These are phyloP conservation scores for Cyrtonyx montezumae DNA, from an alignment of 2,113 vertebrate genomes.

Conservation along the genomic window DNA sequence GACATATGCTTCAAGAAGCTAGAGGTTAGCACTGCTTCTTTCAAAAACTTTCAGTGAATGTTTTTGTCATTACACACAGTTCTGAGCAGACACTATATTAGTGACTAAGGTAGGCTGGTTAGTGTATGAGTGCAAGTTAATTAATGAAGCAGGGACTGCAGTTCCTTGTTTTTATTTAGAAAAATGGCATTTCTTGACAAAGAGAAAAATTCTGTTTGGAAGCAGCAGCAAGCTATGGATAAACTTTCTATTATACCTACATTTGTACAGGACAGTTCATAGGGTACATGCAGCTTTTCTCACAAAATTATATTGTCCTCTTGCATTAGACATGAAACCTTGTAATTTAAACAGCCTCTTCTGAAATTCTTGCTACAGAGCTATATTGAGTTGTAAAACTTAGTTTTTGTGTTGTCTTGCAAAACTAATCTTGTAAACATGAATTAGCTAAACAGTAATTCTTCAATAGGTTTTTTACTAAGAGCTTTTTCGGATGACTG, in stretches of 20 bases:
- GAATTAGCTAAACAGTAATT: conserved; percentile 36
- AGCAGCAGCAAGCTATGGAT: neutral
- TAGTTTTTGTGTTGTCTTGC: neutral
- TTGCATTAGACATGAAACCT: neutral
- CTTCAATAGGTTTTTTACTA: conserved; percentile 43
- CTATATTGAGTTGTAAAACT: neutral
- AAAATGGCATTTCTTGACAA: neutral
- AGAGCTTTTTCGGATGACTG: conserved; percentile 32
- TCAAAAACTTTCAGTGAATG: neutral
- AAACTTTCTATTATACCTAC: neutral
- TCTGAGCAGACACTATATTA: conserved; percentile 43
- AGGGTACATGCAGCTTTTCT: neutral
- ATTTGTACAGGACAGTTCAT: neutral
- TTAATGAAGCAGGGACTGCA: neutral
- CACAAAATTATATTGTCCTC: neutral
- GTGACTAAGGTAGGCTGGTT: neutral
- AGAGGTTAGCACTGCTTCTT: conserved; percentile 53
- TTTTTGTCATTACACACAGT: conserved; percentile 31
- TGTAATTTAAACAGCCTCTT: neutral
- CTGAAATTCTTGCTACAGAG: neutral
- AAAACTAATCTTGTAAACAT: conserved; percentile 21
- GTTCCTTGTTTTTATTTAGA: conserved; percentile 11
- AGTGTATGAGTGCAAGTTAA: neutral
- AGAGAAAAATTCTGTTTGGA: neutral
- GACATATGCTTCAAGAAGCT: neutral